Conservation (phyloP, 2,113 vertebrate genomes). For the Ochotona princeps region DNA sequence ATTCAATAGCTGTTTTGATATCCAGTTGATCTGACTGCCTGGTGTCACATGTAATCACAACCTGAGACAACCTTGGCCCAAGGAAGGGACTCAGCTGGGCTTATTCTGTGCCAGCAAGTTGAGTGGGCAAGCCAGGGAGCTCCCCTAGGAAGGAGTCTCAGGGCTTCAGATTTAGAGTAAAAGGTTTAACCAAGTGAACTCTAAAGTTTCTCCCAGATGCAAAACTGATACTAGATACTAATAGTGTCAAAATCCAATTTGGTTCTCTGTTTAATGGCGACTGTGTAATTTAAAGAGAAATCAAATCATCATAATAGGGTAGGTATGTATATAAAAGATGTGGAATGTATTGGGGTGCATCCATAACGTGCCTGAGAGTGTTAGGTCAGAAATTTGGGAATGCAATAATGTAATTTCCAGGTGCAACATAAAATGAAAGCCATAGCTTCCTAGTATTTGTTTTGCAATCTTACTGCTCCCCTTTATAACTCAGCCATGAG, state of each 20-base stretch:
- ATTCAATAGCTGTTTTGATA: not conserved
- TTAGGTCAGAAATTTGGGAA: not conserved
- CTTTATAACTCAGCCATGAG: not conserved
- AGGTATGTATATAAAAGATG: too few species aligned
- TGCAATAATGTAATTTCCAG: not conserved
- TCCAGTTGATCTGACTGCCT: not conserved
- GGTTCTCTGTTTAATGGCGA: not conserved
- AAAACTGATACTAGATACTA: not conserved
- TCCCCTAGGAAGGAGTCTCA: accelerated
- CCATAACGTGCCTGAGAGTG: not conserved
- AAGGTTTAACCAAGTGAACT: not conserved
- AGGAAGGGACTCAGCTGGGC: not conserved
- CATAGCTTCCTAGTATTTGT: not conserved
- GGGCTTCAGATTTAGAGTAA: not conserved
- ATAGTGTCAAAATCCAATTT: not conserved
- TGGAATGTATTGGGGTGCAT: not conserved
- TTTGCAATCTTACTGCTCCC: not conserved
- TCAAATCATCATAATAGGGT: not conserved
- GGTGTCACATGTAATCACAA: not conserved
- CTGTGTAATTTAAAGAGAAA: conserved; percentile 2
- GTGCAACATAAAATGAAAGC: not conserved
- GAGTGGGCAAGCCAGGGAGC: not conserved
- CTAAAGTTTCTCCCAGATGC: not conserved
- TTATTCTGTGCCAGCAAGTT: not conserved
- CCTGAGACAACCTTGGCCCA: not conserved